phyloP scores from a whole-genome alignment of 2,888 invertebrate species.

The Dromius quadrimaculatus region DNA sequence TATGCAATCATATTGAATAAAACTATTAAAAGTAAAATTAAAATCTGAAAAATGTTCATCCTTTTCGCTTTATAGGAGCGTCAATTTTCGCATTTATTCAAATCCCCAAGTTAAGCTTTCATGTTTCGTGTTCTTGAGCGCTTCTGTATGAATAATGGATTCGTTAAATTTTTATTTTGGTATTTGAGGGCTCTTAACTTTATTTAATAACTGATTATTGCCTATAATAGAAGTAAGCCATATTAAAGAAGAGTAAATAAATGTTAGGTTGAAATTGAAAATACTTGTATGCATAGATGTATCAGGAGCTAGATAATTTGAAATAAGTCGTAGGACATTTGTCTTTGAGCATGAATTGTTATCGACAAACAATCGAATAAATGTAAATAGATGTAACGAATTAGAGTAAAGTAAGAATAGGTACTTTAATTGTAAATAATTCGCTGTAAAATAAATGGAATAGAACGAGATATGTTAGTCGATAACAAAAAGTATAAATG shows the following conservation, averaged over 20 bases:
- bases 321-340: slow-evolving; percentile 17
- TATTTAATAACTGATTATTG: slow-evolving; percentile 28
- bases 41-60: no score
- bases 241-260: slow-evolving; percentile 22
- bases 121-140: no score
- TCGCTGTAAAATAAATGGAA: slow-evolving; percentile 31
- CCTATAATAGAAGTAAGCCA: slow-evolving; percentile 39
- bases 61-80: no score
- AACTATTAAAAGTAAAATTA: no score
- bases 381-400: slow-evolving; percentile 38
- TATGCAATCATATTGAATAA: no score
- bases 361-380: slow-evolving; percentile 36
- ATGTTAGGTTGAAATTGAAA: slow-evolving; percentile 33
- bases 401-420: slow-evolving; percentile 15
- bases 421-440: slow-evolving; percentile 33
- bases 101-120: no score
- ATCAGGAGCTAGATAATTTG: slow-evolving; percentile 34
- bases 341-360: slow-evolving; percentile 5
- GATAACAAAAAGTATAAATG: slow-evolving; percentile 31
- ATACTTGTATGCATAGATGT: slow-evolving; percentile 33
- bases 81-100: no score
- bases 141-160: no score
- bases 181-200: slow-evolving; percentile 27
- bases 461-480: slow-evolving; percentile 31
- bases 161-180: neutral